These are phyloP conservation scores for Catalaphyllia jardinei DNA, from an alignment of 64 coral and sea anemone genomes.

Conservation along the genomic window DNA sequence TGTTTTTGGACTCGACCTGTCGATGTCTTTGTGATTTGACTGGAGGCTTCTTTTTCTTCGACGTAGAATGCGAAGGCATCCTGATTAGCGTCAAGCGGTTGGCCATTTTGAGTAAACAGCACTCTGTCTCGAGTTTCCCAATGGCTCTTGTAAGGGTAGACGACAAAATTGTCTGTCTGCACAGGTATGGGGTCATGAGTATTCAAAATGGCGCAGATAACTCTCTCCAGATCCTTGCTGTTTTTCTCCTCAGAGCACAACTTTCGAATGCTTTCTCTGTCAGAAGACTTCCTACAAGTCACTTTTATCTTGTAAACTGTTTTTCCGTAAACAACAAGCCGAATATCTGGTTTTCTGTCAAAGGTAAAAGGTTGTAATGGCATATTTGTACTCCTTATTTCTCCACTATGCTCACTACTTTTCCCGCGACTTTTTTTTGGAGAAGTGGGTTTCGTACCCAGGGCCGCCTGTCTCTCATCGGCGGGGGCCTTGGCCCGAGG, in stretches of 20 bases:
- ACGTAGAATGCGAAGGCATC: conserved; percentile 40
- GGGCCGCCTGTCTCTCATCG: no score
- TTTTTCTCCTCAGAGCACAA: conserved; percentile 18
- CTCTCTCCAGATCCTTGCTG: conserved; percentile 49
- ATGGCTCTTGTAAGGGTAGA: conserved; percentile 56
- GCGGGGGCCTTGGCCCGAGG: no score
- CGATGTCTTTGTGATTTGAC: not conserved
- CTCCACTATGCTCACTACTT: not conserved
- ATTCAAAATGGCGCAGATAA: conserved; percentile 55
- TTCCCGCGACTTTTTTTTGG: no score
- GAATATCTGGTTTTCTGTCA: conserved; percentile 68
- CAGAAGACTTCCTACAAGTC: conserved; percentile 32
- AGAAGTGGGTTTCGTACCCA: no score
- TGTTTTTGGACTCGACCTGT: not conserved
- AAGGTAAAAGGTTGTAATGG: conserved; percentile 67
- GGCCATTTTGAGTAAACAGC: conserved; percentile 28
- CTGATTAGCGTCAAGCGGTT: not conserved
- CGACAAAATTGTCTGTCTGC: conserved; percentile 48
- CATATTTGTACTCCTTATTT: conserved; percentile 41
- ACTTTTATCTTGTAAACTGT: conserved; percentile 87
- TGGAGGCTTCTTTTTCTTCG: not conserved
- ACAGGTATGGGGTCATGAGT: conserved; percentile 37
- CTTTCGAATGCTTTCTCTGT: conserved; percentile 24
- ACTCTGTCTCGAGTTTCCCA: conserved; percentile 53
- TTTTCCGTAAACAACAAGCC: conserved; percentile 68